phyloP scores from a whole-genome alignment of 2,888 invertebrate species.

The Xiphydria camelus region DNA sequence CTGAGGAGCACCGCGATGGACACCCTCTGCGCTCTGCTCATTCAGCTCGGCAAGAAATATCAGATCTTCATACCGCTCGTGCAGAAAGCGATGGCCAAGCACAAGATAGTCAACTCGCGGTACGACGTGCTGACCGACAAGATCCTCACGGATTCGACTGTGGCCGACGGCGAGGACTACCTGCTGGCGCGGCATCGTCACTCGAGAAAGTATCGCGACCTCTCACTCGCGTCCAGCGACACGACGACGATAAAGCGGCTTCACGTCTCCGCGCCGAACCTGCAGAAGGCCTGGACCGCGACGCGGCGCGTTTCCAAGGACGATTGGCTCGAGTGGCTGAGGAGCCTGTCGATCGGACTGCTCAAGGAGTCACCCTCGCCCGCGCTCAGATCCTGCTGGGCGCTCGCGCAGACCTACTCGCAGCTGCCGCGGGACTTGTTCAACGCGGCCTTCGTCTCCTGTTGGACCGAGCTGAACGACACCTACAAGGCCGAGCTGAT shows the following conservation, averaged over 20 bases:
- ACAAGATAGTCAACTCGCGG: constrained; percentile 74
- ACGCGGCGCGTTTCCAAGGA: constrained; percentile 92
- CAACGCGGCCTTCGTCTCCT: constrained; percentile 98
- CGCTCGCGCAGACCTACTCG: constrained; percentile 90
- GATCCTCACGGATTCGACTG: constrained; percentile 73
- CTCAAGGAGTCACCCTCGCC: constrained; percentile 95
- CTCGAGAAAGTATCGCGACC: constrained; percentile 72
- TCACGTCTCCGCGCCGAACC: constrained; percentile 79
- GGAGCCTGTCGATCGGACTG: constrained; percentile 88
- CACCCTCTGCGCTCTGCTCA: constrained; percentile 82
- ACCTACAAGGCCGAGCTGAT: constrained; percentile 83
- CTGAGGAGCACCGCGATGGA: constrained; percentile 84
- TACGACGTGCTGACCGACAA: constrained; percentile 81
- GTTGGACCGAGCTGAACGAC: constrained; percentile 93
- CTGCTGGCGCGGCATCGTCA: constrained; percentile 66
- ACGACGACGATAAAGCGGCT: constrained; percentile 78
- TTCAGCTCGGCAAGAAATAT: constrained; percentile 89
- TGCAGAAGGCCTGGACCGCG: constrained; percentile 91
- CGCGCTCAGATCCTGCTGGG: constrained; percentile 89
- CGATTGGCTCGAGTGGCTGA: constrained; percentile 98
- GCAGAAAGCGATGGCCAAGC: constrained; percentile 78
- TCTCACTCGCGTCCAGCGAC: constrained; percentile 64
- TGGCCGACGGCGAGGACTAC: constrained; percentile 76
- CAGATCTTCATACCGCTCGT: constrained; percentile 91
- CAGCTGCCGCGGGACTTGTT: constrained; percentile 95